These are phyloP conservation scores for Prunella strophiata DNA, from an alignment of 2,797 vertebrate genomes.

Conservation along the genomic window DNA sequence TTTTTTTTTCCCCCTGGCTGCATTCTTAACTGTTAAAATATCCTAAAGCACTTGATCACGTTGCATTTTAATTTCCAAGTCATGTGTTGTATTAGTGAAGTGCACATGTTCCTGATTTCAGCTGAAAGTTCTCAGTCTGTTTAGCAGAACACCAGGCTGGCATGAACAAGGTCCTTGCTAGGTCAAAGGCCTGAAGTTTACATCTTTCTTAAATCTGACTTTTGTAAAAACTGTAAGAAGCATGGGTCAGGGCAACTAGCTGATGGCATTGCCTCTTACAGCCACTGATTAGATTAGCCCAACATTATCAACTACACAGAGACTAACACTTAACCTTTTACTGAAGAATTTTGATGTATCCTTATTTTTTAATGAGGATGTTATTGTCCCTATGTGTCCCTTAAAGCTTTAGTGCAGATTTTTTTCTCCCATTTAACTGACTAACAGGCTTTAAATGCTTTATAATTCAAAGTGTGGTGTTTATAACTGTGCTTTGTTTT, in stretches of 20 bases:
- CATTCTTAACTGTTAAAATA: constrained; percentile 83
- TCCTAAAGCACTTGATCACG: constrained; percentile 78
- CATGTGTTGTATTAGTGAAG: constrained; percentile 75
- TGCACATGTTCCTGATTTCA: constrained; percentile 84
- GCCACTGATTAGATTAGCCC: constrained; percentile 79
- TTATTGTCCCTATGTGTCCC: constrained; percentile 48
- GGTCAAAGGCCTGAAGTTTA: constrained; percentile 79
- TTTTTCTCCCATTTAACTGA: constrained; percentile 44
- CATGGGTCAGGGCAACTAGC: constrained; percentile 71
- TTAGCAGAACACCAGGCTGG: constrained; percentile 71
- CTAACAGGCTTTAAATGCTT: background rate
- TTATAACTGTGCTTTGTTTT: constrained; percentile 9
- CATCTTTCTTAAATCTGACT: constrained; percentile 79
- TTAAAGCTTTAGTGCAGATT: background rate
- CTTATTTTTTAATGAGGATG: constrained; percentile 62
- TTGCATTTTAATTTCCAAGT: constrained; percentile 81
- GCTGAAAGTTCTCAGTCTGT: constrained; percentile 69
- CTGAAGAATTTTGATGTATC: constrained; percentile 66
- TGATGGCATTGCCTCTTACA: constrained; percentile 65
- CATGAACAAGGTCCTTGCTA: constrained; percentile 72
- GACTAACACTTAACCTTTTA: constrained; percentile 80
- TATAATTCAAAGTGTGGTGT: background rate
- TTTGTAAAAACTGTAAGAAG: constrained; percentile 71
- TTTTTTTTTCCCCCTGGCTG: constrained; percentile 71
- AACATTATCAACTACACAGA: constrained; percentile 77